Base-by-base conservation (phyloP, 2,888 invertebrate genomes). In the Cryptocephalus primarius region DNA sequence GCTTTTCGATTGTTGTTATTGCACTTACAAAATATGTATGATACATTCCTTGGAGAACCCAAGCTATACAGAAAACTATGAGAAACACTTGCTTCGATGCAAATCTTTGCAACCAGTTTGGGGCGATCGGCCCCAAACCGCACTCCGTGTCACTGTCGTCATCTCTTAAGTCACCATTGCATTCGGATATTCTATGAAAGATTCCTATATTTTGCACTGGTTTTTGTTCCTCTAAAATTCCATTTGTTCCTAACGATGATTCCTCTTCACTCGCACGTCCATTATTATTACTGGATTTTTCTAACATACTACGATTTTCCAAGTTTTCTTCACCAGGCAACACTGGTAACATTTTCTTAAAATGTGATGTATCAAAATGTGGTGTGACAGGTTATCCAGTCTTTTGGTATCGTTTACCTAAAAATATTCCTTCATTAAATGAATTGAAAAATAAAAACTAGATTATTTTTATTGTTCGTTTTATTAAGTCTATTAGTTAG, bases 21-120 rank as follows among this genome's bases (percentile, higher is more conserved):
- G 90, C 89, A 66, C 89, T 89, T 48, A 92, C 92, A 68, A 93
- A 91, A 70, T 93, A 93, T 39, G 93, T 92, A 71, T 88, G 88
- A 71, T 88, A 92, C 88, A 92, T 92, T 50, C 93, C 93, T 71
- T 84, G 84, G 48, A 84, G 72, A 36, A 90, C 87, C 84, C 89
- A 90, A 44, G 89, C 88, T 59, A 88, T 77, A 62, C 89, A 82
- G 69, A 92, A 93, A 42, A 88, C 86, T 62, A 87, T 80, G 74
- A 93, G 80, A 72, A 93, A 93, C 51, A 86, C 82, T 64, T 90
- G 85, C 56, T 91, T 91, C 48, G 89, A 89, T 49, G 90, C 88
- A 62, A 91, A 85, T 42, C 75, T 76, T 59, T 88, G 85, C 48
- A 84, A 73, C 80, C 84, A 85, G 45, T 73, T 71, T 1, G 91